Evolutionary conservation across 2,113 vertebrate genomes (phyloP).

Genomic region (Heterocephalus glaber): DNA sequence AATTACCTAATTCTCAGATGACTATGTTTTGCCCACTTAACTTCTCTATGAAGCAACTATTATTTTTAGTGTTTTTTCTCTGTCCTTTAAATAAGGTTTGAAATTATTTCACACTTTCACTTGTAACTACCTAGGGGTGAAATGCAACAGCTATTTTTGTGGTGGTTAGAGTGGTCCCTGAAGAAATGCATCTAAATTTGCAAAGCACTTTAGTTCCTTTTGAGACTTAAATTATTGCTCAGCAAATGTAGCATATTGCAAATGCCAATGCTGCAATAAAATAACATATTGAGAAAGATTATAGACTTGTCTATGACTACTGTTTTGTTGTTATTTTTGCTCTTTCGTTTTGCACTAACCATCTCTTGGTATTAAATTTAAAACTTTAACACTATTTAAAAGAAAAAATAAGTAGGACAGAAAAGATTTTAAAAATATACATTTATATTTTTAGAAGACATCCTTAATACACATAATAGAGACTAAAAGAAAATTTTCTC

Average conservation of each 20-base stretch:
- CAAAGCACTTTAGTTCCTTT: slow-evolving; percentile 61
- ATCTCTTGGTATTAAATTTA: background rate
- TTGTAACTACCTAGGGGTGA: slow-evolving; percentile 52
- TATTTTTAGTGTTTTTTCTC: slow-evolving; percentile 48
- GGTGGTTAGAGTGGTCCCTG: slow-evolving; percentile 37
- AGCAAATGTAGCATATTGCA: slow-evolving; percentile 52
- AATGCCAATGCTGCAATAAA: slow-evolving; percentile 39
- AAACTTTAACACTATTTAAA: background rate
- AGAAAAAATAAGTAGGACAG: background rate
- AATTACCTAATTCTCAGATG: slow-evolving; percentile 64
- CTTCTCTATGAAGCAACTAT: slow-evolving; percentile 17
- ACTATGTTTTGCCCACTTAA: slow-evolving; percentile 60
- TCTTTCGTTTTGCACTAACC: background rate
- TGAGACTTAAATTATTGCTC: slow-evolving; percentile 67
- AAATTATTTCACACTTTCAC: slow-evolving; percentile 65
- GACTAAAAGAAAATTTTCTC: background rate
- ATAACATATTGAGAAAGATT: slow-evolving; percentile 33
- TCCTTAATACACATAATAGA: background rate
- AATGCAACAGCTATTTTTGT: slow-evolving; percentile 53
- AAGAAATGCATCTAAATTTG: slow-evolving; percentile 63
- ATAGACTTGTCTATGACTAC: background rate
- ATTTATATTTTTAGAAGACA: background rate
- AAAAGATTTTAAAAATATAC: background rate
- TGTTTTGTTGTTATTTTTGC: background rate
- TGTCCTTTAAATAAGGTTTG: slow-evolving; percentile 56